Conservation (phyloP, 2,888 invertebrate genomes). For the Diachrysia chrysitis region DNA sequence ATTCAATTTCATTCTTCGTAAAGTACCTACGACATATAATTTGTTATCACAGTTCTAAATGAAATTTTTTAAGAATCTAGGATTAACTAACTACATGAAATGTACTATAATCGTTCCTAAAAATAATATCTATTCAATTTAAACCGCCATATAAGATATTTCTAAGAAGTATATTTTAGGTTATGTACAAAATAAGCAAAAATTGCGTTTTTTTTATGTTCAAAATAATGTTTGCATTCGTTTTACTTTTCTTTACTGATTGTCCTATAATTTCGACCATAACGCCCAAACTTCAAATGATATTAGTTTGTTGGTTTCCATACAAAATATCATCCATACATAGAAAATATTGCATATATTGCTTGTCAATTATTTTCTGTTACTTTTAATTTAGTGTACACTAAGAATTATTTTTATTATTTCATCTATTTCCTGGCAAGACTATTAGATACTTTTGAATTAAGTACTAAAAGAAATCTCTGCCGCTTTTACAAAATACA, state of each 20-base stretch:
- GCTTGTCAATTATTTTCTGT: too few relatives aligned
- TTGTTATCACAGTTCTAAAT: slow-evolving; percentile 15
- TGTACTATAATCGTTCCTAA: not conserved
- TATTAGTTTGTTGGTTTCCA: too few relatives aligned
- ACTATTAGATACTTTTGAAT: not conserved
- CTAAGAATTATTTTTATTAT: too few relatives aligned
- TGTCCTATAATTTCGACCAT: too few relatives aligned
- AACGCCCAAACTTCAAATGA: too few relatives aligned
- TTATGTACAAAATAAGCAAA: not conserved
- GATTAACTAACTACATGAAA: slow-evolving; percentile 16
- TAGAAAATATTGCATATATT: too few relatives aligned
- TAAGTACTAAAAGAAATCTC: not conserved
- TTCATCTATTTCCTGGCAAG: too few relatives aligned
- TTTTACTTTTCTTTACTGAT: too few relatives aligned
- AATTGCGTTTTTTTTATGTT: too few relatives aligned
- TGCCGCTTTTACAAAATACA: not conserved
- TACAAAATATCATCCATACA: too few relatives aligned
- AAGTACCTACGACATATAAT: slow-evolving; percentile 10
- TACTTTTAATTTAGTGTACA: too few relatives aligned
- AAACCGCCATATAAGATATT: not conserved
- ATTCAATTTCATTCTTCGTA: slow-evolving; percentile 39
- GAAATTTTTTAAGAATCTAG: slow-evolving; percentile 9
- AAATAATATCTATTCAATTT: not conserved
- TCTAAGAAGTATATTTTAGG: not conserved
- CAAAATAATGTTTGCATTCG: too few relatives aligned